Evolutionary conservation across 2,113 vertebrate species (phyloP), one percentile per base, ranked within the genome.

Genomic region (Chloropsis hardwickii): DNA sequence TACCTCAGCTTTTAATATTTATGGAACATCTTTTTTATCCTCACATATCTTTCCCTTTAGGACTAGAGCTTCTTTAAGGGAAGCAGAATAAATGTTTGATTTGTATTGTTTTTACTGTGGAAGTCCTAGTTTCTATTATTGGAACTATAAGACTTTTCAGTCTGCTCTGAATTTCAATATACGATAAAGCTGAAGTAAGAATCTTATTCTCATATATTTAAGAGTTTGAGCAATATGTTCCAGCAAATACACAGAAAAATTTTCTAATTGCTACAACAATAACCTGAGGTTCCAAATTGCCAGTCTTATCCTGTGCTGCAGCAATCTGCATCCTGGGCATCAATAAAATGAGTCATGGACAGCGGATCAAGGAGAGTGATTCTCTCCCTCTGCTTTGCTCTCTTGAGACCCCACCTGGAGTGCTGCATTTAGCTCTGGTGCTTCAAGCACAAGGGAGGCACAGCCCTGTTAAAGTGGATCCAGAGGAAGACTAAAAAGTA

Each of bases 381-480:
- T 66, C 6, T 65, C 1, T 23, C 29, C 35, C 9, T 66, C 42
- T 66, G 1, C 11, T 85, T 42, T 0, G 0, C 12, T 81, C 9
- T 62, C 4, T 4, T n/a, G 25, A 51, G 12, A 28, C 7, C 1
- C 10, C 23, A 31, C 20, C 20, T 69, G 39, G 4, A 28, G 23
- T 44, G 7, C 10, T 66, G 45, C 39, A 21, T 39, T 12, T 39
- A 27, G 2, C 7, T 53, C 39, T 35, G 29, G 14, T 53, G 3
- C 11, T 28, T 18, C 9, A 18, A 73, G 6, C 37, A 17, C 3
- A 4, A 31, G 24, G 29, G 39, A 28, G 10, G 28, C 37, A 42
- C 0, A 0, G 20, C 5, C 8, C 12, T 58, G 7, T 48, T 69
- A 5, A 15, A 69, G 8, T 0, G 1, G 3, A 8, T 58, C 13